Evolutionary conservation across 2,113 vertebrate genomes (phyloP).

Genomic region (Triplophysa dalaica): DNA sequence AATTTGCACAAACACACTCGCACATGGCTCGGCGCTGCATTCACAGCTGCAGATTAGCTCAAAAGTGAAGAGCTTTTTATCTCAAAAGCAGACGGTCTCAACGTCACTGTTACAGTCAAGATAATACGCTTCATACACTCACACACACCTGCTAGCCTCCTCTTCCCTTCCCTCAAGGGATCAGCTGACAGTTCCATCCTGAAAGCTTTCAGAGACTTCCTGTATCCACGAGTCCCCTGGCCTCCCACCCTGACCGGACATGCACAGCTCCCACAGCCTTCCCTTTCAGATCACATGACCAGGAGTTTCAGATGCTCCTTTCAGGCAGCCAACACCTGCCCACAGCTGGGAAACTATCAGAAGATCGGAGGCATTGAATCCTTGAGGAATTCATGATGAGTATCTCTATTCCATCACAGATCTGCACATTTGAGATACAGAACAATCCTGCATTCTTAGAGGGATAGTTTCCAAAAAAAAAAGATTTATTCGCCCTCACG

Average conservation of each 20-base stretch:
- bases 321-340: slow-evolving; percentile 46
- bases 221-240: slow-evolving; percentile 63
- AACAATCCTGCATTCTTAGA: not conserved
- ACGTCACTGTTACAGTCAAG: slow-evolving; percentile 50
- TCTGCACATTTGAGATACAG: slow-evolving; percentile 3
- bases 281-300: not conserved
- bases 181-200: slow-evolving; percentile 77
- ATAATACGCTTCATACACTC: slow-evolving; percentile 27
- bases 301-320: slow-evolving; percentile 37
- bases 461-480: too few species aligned
- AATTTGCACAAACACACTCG: not conserved
- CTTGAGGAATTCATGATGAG: slow-evolving; percentile 13
- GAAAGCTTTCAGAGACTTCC: slow-evolving; percentile 68
- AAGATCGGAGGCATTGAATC: not conserved
- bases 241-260: slow-evolving; percentile 65
- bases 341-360: slow-evolving; percentile 37
- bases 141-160: slow-evolving; percentile 52
- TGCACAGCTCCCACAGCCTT: slow-evolving; percentile 27
- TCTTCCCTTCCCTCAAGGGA: slow-evolving; percentile 59
- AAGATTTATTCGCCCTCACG: too few species aligned
- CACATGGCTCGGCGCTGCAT: not conserved
- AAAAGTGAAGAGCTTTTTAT: slow-evolving; percentile 53
- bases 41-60: slow-evolving; percentile 59
- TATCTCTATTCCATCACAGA: not conserved
- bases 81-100: slow-evolving; percentile 62